Percentiles rank a stretch among this genome's conserved stretches.
Conservation (phyloP, 2,888 invertebrate species). For the Hipparchia semele region DNA sequence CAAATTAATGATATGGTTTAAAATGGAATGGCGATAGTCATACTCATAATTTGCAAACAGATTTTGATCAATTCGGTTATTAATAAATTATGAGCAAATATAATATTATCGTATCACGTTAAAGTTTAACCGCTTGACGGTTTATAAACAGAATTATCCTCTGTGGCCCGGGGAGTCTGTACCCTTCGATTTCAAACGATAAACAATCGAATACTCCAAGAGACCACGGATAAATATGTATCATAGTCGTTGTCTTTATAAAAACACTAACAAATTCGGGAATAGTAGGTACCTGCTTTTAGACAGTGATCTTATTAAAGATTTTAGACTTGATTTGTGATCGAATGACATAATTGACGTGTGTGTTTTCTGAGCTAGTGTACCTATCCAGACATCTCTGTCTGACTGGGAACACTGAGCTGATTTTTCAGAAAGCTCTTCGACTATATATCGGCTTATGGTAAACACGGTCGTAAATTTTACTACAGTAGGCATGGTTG, state of each 20-base stretch:
- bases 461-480: conserved; percentile 77
- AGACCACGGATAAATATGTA: not conserved
- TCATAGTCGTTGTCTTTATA: too few relatives aligned
- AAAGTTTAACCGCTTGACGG: conserved; percentile 60
- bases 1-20: too few relatives aligned
- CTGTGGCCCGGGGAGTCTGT: conserved; percentile 64
- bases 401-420: too few relatives aligned
- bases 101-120: conserved; percentile 48
- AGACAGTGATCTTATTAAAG: too few relatives aligned
- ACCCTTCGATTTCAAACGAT: conserved; percentile 65
- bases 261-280: too few relatives aligned
- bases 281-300: too few relatives aligned
- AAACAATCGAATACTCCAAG: conserved; percentile 67
- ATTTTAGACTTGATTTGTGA: too few relatives aligned
- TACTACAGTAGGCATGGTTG: conserved; percentile 51
- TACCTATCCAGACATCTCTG: too few relatives aligned
- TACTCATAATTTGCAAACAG: conserved; percentile 1
- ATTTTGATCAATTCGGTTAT: conserved; percentile 45
- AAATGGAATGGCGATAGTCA: not conserved
- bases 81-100: conserved; percentile 57
- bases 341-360: too few relatives aligned
- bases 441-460: conserved; percentile 49
- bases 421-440: not conserved
- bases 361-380: too few relatives aligned
- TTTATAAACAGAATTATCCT: conserved; percentile 69